A percentile compares a stretch with the other conserved stretches of the same genome.
phyloP scores from a whole-genome alignment of 2,113 vertebrate species.

The Trochalopteron elliotii region DNA sequence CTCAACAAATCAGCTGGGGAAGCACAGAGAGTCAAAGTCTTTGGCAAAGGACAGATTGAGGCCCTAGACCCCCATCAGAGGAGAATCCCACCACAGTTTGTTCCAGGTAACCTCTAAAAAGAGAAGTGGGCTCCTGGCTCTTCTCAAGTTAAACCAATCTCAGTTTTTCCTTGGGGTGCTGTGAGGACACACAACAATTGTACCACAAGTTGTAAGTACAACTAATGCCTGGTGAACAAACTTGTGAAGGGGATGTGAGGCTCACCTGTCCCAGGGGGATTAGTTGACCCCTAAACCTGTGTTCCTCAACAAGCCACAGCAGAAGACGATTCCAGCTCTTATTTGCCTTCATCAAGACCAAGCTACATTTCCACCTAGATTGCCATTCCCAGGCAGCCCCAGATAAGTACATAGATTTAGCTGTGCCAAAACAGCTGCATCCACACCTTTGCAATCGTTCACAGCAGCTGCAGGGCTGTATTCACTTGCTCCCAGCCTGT shows the following conservation, averaged over 20 bases:
- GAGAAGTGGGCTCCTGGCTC: not conserved
- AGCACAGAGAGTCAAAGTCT: not conserved
- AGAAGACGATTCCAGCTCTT: not conserved
- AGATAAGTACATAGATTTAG: not conserved
- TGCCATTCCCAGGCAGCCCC: not conserved
- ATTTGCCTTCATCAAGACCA: not conserved
- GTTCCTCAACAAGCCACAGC: not conserved
- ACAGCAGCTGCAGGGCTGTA: not conserved
- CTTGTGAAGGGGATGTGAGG: not conserved
- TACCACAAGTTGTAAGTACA: not conserved
- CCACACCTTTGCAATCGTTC: not conserved
- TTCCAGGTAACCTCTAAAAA: not conserved
- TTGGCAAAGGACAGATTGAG: not conserved
- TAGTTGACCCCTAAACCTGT: not conserved
- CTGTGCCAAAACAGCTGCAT: not conserved
- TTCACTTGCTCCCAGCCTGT: not conserved
- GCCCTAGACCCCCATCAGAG: not conserved
- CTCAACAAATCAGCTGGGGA: not conserved
- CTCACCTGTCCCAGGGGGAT: not conserved
- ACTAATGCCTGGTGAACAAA: not conserved
- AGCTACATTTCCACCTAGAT: not conserved
- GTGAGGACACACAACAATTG: not conserved
- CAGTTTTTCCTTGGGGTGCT: not conserved
- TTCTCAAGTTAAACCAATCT: not conserved
- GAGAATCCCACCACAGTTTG: not conserved